Evolutionary conservation across 1,140 invertebrate genomes (phyloP).

Genomic region (Hyposmocoma kahamanoa): DNA sequence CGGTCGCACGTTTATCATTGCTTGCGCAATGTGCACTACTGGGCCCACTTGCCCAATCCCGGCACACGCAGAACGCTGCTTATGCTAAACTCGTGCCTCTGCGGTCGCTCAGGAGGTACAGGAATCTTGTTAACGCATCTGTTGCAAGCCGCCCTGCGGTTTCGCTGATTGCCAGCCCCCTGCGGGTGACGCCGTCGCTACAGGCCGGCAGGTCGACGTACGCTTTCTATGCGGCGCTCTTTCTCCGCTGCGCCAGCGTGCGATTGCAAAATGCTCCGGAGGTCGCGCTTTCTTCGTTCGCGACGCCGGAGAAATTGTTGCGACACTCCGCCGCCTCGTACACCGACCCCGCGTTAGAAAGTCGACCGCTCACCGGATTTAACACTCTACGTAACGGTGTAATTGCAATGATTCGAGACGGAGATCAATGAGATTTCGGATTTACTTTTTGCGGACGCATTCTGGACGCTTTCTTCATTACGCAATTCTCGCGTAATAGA

Average conservation of each 20-base stretch:
- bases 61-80: conserved; percentile 24
- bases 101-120: conserved; percentile 28
- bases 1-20: conserved; percentile 52
- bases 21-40: conserved; percentile 45
- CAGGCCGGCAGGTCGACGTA: conserved; percentile 21
- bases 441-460: conserved; percentile 50
- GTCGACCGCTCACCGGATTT: conserved; percentile 70
- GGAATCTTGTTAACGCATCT: conserved; percentile 38
- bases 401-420: conserved; percentile 63
- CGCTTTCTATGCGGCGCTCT: conserved; percentile 57
- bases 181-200: background rate
- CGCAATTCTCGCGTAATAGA: conserved; percentile 56
- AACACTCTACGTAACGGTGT: conserved; percentile 66
- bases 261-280: conserved; percentile 65
- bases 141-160: conserved; percentile 33
- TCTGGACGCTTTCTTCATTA: conserved; percentile 61
- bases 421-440: conserved; percentile 55
- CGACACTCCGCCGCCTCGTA: conserved; percentile 63
- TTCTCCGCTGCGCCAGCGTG: conserved; percentile 31
- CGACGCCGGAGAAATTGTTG: conserved; percentile 71
- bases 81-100: conserved; percentile 31
- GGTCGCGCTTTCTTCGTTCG: conserved; percentile 73
- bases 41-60: conserved; percentile 53
- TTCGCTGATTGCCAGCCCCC: conserved; percentile 17
- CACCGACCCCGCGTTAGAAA: conserved; percentile 71